These are phyloP conservation scores for Sitta europaea DNA, from an alignment of 2,113 vertebrate species.

Conservation along the genomic window DNA sequence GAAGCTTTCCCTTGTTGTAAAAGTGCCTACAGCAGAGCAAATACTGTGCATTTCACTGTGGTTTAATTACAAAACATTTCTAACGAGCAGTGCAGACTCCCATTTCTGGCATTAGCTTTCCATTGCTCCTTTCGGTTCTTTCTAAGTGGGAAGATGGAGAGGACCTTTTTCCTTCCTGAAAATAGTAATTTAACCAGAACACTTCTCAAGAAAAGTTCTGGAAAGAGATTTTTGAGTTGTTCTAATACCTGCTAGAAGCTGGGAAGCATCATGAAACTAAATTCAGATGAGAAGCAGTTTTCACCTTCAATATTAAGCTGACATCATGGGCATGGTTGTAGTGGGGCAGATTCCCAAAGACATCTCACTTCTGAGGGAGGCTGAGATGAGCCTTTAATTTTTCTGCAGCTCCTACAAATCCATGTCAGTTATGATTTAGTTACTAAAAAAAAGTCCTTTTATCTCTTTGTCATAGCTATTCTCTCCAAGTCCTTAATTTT, in stretches of 20 bases:
- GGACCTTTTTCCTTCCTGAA: background rate
- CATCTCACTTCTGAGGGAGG: background rate
- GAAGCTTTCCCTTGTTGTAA: background rate
- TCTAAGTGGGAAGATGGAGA: background rate
- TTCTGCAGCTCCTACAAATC: background rate
- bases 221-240: background rate
- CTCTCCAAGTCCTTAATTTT: background rate
- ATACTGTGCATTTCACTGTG: background rate
- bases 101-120: background rate
- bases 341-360: background rate
- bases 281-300: background rate
- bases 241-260: background rate
- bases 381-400: background rate
- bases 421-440: background rate
- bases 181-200: background rate
- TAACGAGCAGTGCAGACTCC: background rate
- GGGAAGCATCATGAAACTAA: background rate
- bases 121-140: rapidly evolving
- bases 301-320: background rate
- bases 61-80: background rate
- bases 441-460: background rate
- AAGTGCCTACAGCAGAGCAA: background rate
- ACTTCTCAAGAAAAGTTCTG: background rate
- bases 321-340: rapidly evolving
- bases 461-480: background rate